These are phyloP conservation scores for Leucoraja erinaceus DNA, from an alignment of 2,113 vertebrate genomes.

Conservation along the genomic window DNA sequence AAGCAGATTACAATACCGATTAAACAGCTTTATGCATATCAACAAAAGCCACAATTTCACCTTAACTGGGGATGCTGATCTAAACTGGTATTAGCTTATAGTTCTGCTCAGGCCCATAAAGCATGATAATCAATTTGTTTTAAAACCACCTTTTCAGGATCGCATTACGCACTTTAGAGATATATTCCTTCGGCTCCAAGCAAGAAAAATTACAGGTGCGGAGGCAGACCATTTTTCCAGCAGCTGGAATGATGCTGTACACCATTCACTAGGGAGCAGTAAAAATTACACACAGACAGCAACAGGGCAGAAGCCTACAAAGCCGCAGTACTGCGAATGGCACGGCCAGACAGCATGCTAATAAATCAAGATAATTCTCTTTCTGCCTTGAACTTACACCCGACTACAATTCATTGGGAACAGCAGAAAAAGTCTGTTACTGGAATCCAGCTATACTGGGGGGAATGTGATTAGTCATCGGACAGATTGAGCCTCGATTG, in stretches of 20 bases:
- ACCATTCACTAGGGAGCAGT: constrained; percentile 77
- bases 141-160: constrained; percentile 86
- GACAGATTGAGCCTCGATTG: constrained; percentile 91
- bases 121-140: constrained; percentile 84
- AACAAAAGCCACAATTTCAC: not conserved
- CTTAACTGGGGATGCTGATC: constrained; percentile 9
- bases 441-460: constrained; percentile 71
- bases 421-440: constrained; percentile 58
- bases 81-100: constrained; percentile 40
- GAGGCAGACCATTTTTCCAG: constrained; percentile 84
- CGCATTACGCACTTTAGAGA: constrained; percentile 84
- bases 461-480: constrained; percentile 86
- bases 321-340: constrained; percentile 65
- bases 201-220: constrained; percentile 80
- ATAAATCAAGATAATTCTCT: constrained; percentile 98
- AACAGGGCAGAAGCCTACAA: constrained; percentile 73
- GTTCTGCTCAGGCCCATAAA: constrained; percentile 70
- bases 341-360: constrained; percentile 67
- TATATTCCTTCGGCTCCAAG: constrained; percentile 79
- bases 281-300: constrained; percentile 75
- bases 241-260: constrained; percentile 71
- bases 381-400: constrained; percentile 96
- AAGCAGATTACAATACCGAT: not conserved
- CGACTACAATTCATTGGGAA: constrained; percentile 77
- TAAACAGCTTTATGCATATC: constrained; percentile 3